Percentiles rank a stretch among this genome's conserved stretches.
Conservation (phyloP, 1,140 invertebrate genomes). For the Ganaspis sp. region DNA sequence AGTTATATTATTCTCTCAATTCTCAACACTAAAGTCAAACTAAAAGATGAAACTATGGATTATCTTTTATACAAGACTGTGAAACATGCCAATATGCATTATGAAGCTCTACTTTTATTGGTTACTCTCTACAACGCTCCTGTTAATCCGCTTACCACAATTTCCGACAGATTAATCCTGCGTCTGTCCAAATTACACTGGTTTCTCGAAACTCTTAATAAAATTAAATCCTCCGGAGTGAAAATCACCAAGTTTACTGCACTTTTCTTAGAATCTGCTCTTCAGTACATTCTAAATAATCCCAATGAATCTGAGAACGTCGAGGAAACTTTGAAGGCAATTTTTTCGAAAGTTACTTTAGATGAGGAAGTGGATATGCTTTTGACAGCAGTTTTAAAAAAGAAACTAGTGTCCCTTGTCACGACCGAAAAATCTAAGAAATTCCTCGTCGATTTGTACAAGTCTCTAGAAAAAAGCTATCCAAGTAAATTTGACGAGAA, state of each 20-base stretch:
- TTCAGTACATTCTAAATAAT: slow-evolving; percentile 48
- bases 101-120: slow-evolving; percentile 79
- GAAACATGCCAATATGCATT: slow-evolving; percentile 75
- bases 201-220: slow-evolving; percentile 76
- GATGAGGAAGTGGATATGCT: slow-evolving; percentile 70
- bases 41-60: slow-evolving; percentile 80
- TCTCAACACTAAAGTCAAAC: slow-evolving; percentile 80
- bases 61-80: slow-evolving; percentile 80
- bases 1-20: slow-evolving; percentile 85
- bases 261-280: slow-evolving; percentile 73
- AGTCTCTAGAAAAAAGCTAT: slow-evolving; percentile 80
- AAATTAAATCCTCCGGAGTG: slow-evolving; percentile 74
- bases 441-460: slow-evolving; percentile 68
- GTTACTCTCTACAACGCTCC: slow-evolving; percentile 80
- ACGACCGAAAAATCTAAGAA: slow-evolving; percentile 44
- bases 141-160: slow-evolving; percentile 68
- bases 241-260: slow-evolving; percentile 77
- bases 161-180: slow-evolving; percentile 76
- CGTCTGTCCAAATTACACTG: slow-evolving; percentile 75
- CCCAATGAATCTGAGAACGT: slow-evolving; percentile 37
- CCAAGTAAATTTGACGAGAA: slow-evolving; percentile 81
- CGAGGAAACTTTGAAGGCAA: slow-evolving; percentile 66
- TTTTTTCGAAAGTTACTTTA: slow-evolving; percentile 78
- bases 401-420: slow-evolving; percentile 35
- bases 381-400: slow-evolving; percentile 53